These are phyloP conservation scores for Myotis brandtii DNA, from an alignment of 2,113 vertebrate species.

Conservation along the genomic window DNA sequence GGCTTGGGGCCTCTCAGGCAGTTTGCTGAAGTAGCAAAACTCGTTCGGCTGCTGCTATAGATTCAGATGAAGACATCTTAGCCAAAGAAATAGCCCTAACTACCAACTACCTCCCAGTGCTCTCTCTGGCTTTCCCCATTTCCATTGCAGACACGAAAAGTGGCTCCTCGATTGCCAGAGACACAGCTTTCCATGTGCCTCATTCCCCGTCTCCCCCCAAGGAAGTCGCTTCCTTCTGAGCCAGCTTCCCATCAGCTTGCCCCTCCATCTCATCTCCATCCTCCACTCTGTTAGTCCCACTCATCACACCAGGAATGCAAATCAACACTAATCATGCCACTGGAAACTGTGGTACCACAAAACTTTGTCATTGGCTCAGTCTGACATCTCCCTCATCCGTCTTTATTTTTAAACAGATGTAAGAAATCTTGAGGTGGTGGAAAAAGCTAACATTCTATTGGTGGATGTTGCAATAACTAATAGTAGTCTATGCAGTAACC, in stretches of 20 bases:
- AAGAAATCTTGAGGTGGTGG: background rate
- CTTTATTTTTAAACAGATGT: background rate
- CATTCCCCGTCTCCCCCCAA: background rate
- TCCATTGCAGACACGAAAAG: background rate
- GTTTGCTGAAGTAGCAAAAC: conserved; percentile 46
- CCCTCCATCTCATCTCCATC: background rate
- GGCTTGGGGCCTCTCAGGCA: background rate
- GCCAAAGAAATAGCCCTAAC: conserved; percentile 21
- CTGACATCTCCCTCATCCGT: background rate
- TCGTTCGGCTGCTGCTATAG: conserved; percentile 15
- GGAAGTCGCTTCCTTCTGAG: background rate
- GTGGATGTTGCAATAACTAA: background rate
- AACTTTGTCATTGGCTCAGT: background rate
- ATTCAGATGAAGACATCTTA: conserved; percentile 45
- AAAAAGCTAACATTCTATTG: background rate
- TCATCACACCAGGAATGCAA: background rate
- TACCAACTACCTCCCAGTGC: background rate
- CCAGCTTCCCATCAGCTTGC: background rate
- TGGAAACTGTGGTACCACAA: background rate
- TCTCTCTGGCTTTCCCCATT: background rate
- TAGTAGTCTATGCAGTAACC: background rate
- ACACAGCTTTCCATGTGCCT: background rate
- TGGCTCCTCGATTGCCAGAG: background rate
- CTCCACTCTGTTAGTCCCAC: background rate
- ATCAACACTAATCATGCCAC: background rate